These are phyloP conservation scores for Caenorhabditis elegans DNA, from an alignment of 1,140 invertebrate species.

Conservation along the genomic window WBcel235 BX284606.5:3597001-3597500, in stretches of 20 bases:
- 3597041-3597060: slow-evolving; percentile 21
- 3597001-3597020: slow-evolving; percentile 5
- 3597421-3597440: slow-evolving; percentile 34
- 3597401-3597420: too few relatives aligned
- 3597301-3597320: too few relatives aligned
- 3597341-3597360: background rate
- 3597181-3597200: background rate
- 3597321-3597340: slow-evolving; percentile 5
- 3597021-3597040: slow-evolving; percentile 13
- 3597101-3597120: background rate
- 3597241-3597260: background rate
- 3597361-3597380: background rate
- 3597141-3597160: slow-evolving; percentile 21
- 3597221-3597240: background rate
- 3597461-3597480: slow-evolving; percentile 44
- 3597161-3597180: background rate
- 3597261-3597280: background rate
- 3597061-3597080: background rate
- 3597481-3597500: slow-evolving; percentile 35
- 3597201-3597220: slow-evolving; percentile 7
- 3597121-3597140: slow-evolving; percentile 15
- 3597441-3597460: slow-evolving; percentile 45
- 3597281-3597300: background rate
- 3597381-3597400: background rate
- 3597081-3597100: slow-evolving; percentile 4